Conservation (phyloP, 2,888 invertebrate genomes). For the Cheilosia variabilis region DNA sequence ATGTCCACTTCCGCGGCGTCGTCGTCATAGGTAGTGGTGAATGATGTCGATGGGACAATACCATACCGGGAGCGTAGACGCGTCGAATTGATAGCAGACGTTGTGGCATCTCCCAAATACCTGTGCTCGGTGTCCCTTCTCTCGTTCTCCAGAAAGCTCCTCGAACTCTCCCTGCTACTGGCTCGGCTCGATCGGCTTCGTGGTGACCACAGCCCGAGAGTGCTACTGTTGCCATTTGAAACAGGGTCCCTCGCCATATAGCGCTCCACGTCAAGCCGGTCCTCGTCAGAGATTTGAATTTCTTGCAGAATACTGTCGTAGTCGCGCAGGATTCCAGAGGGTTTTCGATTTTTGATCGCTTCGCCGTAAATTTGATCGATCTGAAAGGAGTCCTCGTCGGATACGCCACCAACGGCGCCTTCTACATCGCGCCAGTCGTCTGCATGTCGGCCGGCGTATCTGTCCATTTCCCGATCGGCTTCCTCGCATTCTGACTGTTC, state of each 20-base stretch:
- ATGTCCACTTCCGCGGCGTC: constrained; percentile 80
- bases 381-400: constrained; percentile 80
- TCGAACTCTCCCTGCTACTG: constrained; percentile 76
- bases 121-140: constrained; percentile 79
- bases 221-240: constrained; percentile 8
- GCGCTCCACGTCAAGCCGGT: constrained; percentile 61
- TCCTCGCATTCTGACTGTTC: constrained; percentile 83
- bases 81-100: constrained; percentile 79
- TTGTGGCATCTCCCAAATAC: constrained; percentile 81
- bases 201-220: constrained; percentile 47
- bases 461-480: constrained; percentile 81
- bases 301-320: constrained; percentile 81
- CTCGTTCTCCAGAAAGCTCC: constrained; percentile 79
- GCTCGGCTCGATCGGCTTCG: constrained; percentile 53
- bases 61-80: constrained; percentile 82
- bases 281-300: constrained; percentile 77
- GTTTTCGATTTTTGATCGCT: constrained; percentile 81
- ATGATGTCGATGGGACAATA: constrained; percentile 79
- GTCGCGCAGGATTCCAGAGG: constrained; percentile 81
- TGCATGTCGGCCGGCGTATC: constrained; percentile 80
- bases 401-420: constrained; percentile 80
- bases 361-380: constrained; percentile 83
- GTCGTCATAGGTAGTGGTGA: constrained; percentile 76
- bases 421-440: constrained; percentile 81
- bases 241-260: neutral